These are phyloP conservation scores for Marronus borbonicus DNA, from an alignment of 2,888 invertebrate species.

Conservation along the genomic window DNA sequence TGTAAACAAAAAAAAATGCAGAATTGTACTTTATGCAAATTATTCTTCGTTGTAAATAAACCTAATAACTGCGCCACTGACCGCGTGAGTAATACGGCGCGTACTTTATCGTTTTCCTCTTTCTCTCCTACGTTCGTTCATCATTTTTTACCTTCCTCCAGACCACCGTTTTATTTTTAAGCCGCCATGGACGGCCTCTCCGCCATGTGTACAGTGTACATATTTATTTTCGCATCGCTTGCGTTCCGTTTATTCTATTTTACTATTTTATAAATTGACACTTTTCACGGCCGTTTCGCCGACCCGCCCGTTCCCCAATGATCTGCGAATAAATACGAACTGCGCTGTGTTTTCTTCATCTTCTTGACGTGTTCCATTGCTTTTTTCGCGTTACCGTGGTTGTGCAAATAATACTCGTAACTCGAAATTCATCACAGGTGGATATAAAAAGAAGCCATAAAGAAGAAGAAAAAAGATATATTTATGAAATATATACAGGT, in stretches of 20 bases:
- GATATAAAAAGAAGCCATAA: too few relatives aligned
- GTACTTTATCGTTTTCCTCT: conserved; percentile 14
- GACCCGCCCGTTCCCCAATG: not conserved
- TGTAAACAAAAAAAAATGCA: too few relatives aligned
- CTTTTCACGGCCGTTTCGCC: conserved; percentile 49
- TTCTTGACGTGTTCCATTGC: conserved; percentile 10
- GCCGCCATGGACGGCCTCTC: conserved; percentile 27
- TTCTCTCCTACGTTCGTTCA: conserved; percentile 9
- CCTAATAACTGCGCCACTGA: conserved; percentile 4
- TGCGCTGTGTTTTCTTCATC: conserved; percentile 6
- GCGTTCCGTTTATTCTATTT: conserved; percentile 47
- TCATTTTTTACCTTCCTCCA: conserved; percentile 24
- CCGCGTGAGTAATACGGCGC: not conserved
- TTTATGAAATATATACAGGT: too few relatives aligned
- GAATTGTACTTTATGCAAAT: too few relatives aligned
- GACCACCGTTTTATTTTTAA: conserved; percentile 40
- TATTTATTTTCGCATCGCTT: conserved; percentile 57
- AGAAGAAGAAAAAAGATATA: too few relatives aligned
- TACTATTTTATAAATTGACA: conserved; percentile 57
- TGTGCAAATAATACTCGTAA: too few relatives aligned
- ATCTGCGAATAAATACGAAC: conserved; percentile 17
- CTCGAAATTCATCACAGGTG: too few relatives aligned
- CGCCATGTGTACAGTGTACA: conserved; percentile 58
- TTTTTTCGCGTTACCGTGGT: not conserved
- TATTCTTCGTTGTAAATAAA: too few relatives aligned